Evolutionary conservation across 1,140 invertebrate genomes (phyloP), one percentile per base, ranked within the genome.

Genomic region (Drosophila lini): DNA sequence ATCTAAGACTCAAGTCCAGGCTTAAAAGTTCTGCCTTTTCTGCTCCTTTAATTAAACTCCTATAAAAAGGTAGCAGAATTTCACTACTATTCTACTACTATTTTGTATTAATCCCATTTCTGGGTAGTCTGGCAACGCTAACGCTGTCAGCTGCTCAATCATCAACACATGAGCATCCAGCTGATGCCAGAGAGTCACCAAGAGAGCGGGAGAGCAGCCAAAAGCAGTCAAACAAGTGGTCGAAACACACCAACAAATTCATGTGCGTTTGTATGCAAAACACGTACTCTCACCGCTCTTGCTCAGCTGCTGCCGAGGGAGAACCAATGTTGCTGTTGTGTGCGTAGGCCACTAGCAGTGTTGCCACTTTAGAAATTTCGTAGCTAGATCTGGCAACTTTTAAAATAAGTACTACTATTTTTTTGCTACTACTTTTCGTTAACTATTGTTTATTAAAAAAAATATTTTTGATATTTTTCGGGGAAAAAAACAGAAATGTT

Each of bases 201-300:
- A 60, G 47, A 62, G 36, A 42, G 45, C 34, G 25, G 11, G 8
- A 65, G 25, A 64, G 55, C 34, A 36, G 34, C 45, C 44, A 34
- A 60, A 45, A 70, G 47, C 81, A 67, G 78, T 83, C 83, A 88
- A 88, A 88, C 83, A 88, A 88, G 83, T 88, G 83, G 83, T 88
- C 69, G 83, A 59, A 65, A 52, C 28, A 22, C 64, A 60, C 7
- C 19, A 56, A 60, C 22, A 53, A 50, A 34, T 48, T 36, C 25
- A 32, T 79, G 65, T 67, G 48, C 41, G 64, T 81, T 79, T 81
- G 83, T 80, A 80, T 82, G 75, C 79, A 80, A 82, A 82, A 70
- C 71, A 88, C 70, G 74, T 50, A 82, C 74, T 34, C 57, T 59
- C 41, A 34, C 34, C 31, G 31, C 62, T 40, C 59, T 32, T 55